Evolutionary conservation across 2,113 vertebrate genomes (phyloP), one percentile per base, ranked within the genome.

Genomic region (Empidonax alnorum): DNA sequence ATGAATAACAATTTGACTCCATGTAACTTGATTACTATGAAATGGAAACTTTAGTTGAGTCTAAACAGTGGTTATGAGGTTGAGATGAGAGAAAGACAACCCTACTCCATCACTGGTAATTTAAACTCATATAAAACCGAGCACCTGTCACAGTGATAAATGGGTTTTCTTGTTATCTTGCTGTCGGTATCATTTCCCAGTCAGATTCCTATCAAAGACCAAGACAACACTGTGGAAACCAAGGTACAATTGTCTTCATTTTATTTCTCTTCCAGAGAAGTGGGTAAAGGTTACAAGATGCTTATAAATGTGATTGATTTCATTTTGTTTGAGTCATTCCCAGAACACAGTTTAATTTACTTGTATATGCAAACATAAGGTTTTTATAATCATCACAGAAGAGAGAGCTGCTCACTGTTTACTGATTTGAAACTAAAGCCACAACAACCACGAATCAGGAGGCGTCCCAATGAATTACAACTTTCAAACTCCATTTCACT

Each of bases 101-200:
- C 85, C 73, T 93, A 95, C 78, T 97, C 91, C 86, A 94, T 97
- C 94, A 97, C 72, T 95, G 80, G 87, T 96, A 97, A 97, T 97
- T 96, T 96, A 97, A 81, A 95, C 95, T 90, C 81, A 28, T 77
- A 95, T 95, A 96, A 97, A 97, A 91, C 71, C 56, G 7, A 97
- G 88, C 59, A 86, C 50, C 93, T 81, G 67, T 96, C 95, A 97
- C 46, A 78, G 56, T 98, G 97, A 98, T 97, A 93, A 94, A 97
- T 98, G 81, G 73, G 59, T 93, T 97, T 97, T 96, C 89, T 97
- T 98, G 80, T 98, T 97, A 97, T 97, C 94, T 97, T 22, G 5
- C 89, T 93, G 89, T 96, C 84, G 37, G 76, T 97, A 97, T 96
- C 85, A 95, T 97, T 97, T 97, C 95, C 94, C 90, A 92, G 89